Conservation (phyloP, 2,113 vertebrate genomes). For the Piliocolobus tephrosceles region DNA sequence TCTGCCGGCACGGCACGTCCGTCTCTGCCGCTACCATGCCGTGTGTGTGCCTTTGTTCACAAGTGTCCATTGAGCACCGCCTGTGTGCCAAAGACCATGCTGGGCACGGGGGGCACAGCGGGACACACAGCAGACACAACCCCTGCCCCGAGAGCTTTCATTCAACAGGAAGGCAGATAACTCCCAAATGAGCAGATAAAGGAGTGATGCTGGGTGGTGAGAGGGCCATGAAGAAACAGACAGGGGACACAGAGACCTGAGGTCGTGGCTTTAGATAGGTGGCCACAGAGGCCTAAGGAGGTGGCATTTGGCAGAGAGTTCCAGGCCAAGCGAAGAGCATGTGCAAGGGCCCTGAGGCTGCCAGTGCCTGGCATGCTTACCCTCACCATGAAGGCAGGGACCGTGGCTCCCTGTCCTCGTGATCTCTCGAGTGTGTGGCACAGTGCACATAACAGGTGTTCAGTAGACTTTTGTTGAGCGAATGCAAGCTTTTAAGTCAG, state of each 20-base stretch:
- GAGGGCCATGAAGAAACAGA: neutral
- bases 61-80: neutral
- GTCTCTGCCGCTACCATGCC: neutral
- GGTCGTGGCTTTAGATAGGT: neutral
- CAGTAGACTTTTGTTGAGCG: neutral
- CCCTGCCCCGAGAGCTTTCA: neutral
- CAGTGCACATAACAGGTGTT: neutral
- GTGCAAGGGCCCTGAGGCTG: neutral
- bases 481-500: neutral
- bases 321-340: neutral
- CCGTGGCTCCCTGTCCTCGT: fast-evolving
- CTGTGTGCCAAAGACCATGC: neutral
- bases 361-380: fast-evolving
- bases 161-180: neutral
- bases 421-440: neutral
- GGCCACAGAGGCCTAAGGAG: neutral
- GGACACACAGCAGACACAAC: no score
- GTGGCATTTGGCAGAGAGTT: neutral
- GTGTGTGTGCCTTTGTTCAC: fast-evolving
- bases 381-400: neutral
- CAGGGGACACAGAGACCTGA: neutral
- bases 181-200: neutral
- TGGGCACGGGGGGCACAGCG: neutral
- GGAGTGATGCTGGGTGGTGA: neutral
- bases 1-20: fast-evolving